Base-by-base conservation (phyloP, 2,113 vertebrate species). In the Pteropus alecto region DNA sequence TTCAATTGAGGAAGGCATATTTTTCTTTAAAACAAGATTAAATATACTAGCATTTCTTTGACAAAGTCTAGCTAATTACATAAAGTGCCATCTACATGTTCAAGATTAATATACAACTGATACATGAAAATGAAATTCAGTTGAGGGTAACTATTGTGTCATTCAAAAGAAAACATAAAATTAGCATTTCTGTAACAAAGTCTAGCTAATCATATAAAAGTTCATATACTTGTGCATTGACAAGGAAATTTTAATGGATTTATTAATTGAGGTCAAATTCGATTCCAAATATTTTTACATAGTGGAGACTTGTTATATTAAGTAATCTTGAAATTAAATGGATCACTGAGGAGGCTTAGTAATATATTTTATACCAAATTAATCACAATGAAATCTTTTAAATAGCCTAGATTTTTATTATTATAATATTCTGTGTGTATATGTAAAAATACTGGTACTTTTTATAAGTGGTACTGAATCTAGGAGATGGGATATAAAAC, bases 201-300 rank as follows among this genome's bases (percentile, higher is more conserved):
- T 92, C 30, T 67, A 71, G 78, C 35, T 94, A 70, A 90, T 77
- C 11, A 74, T 79, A 41, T 58, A 71, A 93, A 93, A 87, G 61
- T 56, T 90, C 43, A 90, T 51, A 33, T 56, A 81, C 60, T 76
- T 46, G 38, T 83, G 15, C 81, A 58, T 35, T 90, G 76, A 65
- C 60, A 95, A 81, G 58, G 90, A 35, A 70, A 82, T 87, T 48
- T 26, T 87, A 84, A 92, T 54, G 51, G 24, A 93, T 84, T 97
- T 95, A 84, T 81, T 96, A 83, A 91, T 46, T 74, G 63, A 89
- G 26, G 54, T 95, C 60, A 77, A 90, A 67, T 81, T 90, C 19
- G 21, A 83, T 63, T 96, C 51, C 51, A 94, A 87, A 95, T 95
- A 93, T 90, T 95, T 95, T 93, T 94, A 65, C 46, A 83, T 83